Percentiles rank a stretch among this genome's conserved stretches.
Evolutionary conservation across 2,113 vertebrate species (phyloP).

Genomic region (Burhinus oedicnemus): DNA sequence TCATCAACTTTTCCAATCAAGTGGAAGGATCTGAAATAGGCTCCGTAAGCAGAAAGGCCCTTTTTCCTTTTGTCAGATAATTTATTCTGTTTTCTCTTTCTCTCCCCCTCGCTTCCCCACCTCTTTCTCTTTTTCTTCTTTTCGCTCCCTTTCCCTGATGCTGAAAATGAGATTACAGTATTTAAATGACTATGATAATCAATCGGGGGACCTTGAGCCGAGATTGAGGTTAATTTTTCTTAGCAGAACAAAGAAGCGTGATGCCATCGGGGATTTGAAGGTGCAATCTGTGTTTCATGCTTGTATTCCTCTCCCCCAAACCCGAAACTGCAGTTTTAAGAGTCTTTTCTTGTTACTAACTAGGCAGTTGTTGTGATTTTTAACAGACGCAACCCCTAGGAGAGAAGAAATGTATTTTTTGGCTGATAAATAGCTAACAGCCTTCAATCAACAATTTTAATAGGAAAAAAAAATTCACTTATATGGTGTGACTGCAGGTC

Average conservation of each 20-base stretch:
- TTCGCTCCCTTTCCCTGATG: conserved; percentile 85
- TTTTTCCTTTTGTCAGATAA: conserved; percentile 82
- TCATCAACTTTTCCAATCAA: conserved; percentile 99
- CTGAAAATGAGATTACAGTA: conserved; percentile 99
- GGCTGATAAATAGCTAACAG: conserved; percentile 69
- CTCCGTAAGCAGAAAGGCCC: conserved; percentile 76
- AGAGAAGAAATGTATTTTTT: conserved; percentile 69
- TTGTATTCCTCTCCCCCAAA: conserved; percentile 19
- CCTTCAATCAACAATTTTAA: conserved; percentile 76
- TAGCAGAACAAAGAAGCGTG: conserved; percentile 85
- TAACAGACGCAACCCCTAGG: conserved; percentile 31
- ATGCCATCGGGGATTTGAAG: conserved; percentile 70
- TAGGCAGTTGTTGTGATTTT: conserved; percentile 54
- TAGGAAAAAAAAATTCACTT: conserved; percentile 50
- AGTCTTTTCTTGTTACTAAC: conserved; percentile 74
- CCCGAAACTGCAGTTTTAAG: conserved; percentile 71
- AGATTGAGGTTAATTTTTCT: conserved; percentile 88
- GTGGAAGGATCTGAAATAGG: conserved; percentile 93
- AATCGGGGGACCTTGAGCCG: conserved; percentile 82
- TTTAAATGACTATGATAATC: conserved; percentile 99
- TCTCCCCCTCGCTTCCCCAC: conserved; percentile 61
- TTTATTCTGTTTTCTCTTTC: conserved; percentile 79
- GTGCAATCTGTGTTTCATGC: conserved; percentile 77
- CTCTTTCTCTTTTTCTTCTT: conserved; percentile 77
- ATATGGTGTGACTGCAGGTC: background rate